phyloP scores from a whole-genome alignment of 1,140 invertebrate species.

The Camponotus floridanus region DNA sequence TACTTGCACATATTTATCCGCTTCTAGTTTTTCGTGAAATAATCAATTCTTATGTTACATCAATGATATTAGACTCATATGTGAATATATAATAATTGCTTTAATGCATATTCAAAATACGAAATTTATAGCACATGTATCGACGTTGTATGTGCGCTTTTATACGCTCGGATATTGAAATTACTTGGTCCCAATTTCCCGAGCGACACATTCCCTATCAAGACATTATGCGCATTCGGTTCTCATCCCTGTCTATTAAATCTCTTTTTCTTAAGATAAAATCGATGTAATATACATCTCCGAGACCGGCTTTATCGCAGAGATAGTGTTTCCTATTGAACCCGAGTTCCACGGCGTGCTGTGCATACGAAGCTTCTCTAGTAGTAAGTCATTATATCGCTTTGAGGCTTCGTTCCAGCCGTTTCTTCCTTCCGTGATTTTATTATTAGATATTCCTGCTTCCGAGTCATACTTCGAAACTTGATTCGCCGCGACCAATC shows the following conservation, averaged over 20 bases:
- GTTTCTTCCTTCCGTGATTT: constrained; percentile 6
- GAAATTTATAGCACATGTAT: background rate
- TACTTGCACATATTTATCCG: background rate
- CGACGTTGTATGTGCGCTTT: background rate
- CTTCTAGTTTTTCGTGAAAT: background rate
- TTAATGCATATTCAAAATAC: background rate
- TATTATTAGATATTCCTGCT: constrained; percentile 44
- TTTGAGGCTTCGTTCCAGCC: constrained; percentile 27
- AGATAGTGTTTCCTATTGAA: constrained; percentile 47
- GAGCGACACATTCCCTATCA: constrained; percentile 16
- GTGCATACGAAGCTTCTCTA: constrained; percentile 12
- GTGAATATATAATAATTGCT: background rate
- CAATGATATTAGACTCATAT: background rate
- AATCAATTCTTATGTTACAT: background rate
- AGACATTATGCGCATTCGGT: constrained; percentile 38
- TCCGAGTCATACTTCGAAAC: background rate
- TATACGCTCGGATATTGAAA: constrained; percentile 27
- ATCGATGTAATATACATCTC: constrained; percentile 45
- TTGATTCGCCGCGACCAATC: background rate
- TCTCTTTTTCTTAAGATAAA: constrained; percentile 44
- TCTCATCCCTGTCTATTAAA: constrained; percentile 20
- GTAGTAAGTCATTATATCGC: constrained; percentile 44
- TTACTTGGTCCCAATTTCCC: constrained; percentile 30
- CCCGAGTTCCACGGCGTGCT: background rate
- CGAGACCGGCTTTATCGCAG: constrained; percentile 21